Conservation (phyloP, 2,113 vertebrate genomes). For the Chloropsis cyanopogon region DNA sequence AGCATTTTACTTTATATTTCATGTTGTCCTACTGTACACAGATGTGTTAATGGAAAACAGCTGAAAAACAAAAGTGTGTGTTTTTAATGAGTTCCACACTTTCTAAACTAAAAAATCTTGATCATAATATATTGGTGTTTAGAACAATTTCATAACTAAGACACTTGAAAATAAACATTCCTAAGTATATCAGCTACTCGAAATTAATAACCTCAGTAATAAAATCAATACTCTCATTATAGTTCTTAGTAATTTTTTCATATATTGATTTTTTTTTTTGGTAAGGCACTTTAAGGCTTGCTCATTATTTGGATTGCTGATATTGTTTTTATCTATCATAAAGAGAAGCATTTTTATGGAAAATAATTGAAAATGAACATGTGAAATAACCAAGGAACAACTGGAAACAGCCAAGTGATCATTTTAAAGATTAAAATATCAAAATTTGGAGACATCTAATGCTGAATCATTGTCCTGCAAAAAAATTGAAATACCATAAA, state of each 20-base stretch:
- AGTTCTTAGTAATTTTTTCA: neutral
- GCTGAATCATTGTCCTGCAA: neutral
- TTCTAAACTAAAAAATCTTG: neutral
- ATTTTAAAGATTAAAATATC: neutral
- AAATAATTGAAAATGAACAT: neutral
- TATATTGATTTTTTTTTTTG: neutral
- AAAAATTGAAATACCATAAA: neutral
- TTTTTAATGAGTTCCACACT: neutral
- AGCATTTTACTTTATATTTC: neutral
- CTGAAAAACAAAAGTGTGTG: neutral
- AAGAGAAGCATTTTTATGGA: neutral
- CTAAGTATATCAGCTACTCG: neutral
- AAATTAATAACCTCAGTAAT: neutral
- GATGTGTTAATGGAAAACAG: neutral
- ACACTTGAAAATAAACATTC: neutral
- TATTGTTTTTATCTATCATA: neutral
- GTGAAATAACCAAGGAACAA: neutral
- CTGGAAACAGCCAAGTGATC: neutral
- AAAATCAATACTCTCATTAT: neutral
- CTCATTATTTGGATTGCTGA: neutral
- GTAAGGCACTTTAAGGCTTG: neutral
- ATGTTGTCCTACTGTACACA: neutral
- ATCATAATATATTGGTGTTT: neutral
- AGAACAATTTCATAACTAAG: neutral
- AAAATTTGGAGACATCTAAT: neutral